Evolutionary conservation across 1,140 invertebrate species (phyloP).

Genomic region (Polyergus mexicanus): DNA sequence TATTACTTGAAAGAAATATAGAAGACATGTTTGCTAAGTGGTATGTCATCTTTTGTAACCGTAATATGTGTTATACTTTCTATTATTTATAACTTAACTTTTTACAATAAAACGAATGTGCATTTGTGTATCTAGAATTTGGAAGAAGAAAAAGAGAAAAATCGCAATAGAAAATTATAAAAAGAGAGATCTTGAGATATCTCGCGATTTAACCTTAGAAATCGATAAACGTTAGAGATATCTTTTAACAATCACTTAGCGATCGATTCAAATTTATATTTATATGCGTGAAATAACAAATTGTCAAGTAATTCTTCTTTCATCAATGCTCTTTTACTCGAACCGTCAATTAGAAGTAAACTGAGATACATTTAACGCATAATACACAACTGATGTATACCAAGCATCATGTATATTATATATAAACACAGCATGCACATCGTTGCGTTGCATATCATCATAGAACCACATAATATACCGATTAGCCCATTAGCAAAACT

Average conservation of each 20-base stretch:
- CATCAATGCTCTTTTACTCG: background rate
- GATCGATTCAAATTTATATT: too few relatives aligned
- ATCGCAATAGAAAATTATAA: background rate
- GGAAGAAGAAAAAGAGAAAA: background rate
- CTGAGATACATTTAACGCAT: background rate
- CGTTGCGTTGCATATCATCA: background rate
- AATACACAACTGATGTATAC: background rate
- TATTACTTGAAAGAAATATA: background rate
- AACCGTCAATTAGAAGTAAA: background rate
- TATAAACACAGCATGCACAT: background rate
- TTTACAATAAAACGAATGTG: too few relatives aligned
- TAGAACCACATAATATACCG: background rate
- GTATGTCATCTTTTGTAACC: background rate
- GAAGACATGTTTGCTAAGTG: background rate
- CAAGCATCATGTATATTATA: background rate
- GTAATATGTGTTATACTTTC: background rate
- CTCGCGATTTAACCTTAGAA: background rate
- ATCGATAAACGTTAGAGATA: background rate
- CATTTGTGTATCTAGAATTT: background rate
- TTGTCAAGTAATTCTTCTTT: background rate
- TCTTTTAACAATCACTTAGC: background rate
- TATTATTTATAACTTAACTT: too few relatives aligned
- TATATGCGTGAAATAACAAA: background rate
- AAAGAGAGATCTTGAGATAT: background rate
- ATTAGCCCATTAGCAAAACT: too few relatives aligned